phyloP scores from a whole-genome alignment of 2,797 vertebrate species.

The Oreortyx pictus region DNA sequence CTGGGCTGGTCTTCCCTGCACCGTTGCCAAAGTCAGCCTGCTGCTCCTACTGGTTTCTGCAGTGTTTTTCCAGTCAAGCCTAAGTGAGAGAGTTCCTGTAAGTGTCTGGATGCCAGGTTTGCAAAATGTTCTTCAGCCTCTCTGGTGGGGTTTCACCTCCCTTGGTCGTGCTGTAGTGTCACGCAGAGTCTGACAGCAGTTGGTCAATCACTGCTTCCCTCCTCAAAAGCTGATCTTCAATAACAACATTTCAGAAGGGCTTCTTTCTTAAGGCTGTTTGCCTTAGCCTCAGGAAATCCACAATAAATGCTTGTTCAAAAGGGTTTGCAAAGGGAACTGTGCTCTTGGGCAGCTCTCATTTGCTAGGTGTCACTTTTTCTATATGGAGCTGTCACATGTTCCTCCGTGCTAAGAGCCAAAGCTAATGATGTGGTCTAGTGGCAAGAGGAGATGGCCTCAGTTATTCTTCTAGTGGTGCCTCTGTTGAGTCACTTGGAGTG shows the following conservation, averaged over 20 bases:
- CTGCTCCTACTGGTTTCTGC: constrained; percentile 61
- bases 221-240: fast-evolving
- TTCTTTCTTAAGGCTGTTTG: not conserved
- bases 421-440: not conserved
- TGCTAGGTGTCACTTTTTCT: not conserved
- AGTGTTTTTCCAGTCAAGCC: constrained; percentile 58
- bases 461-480: not conserved
- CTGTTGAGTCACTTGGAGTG: not conserved
- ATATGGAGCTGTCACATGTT: not conserved
- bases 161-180: not conserved
- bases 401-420: not conserved
- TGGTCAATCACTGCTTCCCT: not conserved
- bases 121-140: not conserved
- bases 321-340: not conserved
- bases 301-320: not conserved
- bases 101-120: constrained; percentile 38
- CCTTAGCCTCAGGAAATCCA: not conserved
- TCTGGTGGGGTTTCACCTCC: not conserved
- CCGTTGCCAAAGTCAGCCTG: constrained; percentile 38
- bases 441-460: not conserved
- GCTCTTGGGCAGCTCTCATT: not conserved
- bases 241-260: not conserved
- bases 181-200: fast-evolving
- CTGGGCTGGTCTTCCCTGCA: not conserved
- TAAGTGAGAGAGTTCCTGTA: constrained; percentile 65